Evolutionary conservation across 2,888 invertebrate genomes (phyloP).

Genomic region (Athetis lepigone): DNA sequence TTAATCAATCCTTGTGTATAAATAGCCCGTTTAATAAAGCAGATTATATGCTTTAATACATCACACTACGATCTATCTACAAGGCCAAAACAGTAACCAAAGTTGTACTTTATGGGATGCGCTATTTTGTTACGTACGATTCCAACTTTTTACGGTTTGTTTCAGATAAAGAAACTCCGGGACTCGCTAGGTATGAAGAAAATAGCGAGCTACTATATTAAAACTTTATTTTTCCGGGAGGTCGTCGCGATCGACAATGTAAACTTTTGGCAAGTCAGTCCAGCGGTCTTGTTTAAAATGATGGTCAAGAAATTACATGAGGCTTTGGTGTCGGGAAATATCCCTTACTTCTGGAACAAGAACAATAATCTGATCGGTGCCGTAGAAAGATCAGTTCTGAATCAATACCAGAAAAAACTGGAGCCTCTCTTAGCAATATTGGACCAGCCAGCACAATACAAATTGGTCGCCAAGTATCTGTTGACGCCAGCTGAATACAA

Average conservation of each 20-base stretch:
- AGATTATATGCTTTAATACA: no score
- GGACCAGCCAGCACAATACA: constrained; percentile 69
- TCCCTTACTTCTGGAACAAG: constrained; percentile 88
- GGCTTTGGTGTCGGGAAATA: constrained; percentile 70
- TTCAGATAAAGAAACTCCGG: constrained; percentile 88
- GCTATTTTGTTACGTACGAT: no score
- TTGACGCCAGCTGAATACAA: constrained; percentile 71
- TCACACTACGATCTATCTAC: no score
- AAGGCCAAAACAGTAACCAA: no score
- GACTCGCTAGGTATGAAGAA: constrained; percentile 81
- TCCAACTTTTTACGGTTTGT: no score
- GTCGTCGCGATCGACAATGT: constrained; percentile 67
- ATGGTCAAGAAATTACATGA: constrained; percentile 81
- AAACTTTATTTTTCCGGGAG: constrained; percentile 88
- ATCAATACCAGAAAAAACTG: constrained; percentile 71
- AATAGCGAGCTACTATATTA: constrained; percentile 91
- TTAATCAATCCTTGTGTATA: no score
- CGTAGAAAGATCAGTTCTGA: constrained; percentile 61
- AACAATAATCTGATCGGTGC: constrained; percentile 82
- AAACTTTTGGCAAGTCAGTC: constrained; percentile 74
- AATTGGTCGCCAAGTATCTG: constrained; percentile 75
- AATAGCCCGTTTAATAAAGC: no score
- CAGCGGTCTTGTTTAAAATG: constrained; percentile 75
- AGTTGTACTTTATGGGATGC: no score
- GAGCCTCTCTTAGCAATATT: constrained; percentile 68